Evolutionary conservation across 2,888 invertebrate genomes (phyloP), one percentile per base, ranked within the genome.

Genomic region (Drosophila parthenogenetica): DNA sequence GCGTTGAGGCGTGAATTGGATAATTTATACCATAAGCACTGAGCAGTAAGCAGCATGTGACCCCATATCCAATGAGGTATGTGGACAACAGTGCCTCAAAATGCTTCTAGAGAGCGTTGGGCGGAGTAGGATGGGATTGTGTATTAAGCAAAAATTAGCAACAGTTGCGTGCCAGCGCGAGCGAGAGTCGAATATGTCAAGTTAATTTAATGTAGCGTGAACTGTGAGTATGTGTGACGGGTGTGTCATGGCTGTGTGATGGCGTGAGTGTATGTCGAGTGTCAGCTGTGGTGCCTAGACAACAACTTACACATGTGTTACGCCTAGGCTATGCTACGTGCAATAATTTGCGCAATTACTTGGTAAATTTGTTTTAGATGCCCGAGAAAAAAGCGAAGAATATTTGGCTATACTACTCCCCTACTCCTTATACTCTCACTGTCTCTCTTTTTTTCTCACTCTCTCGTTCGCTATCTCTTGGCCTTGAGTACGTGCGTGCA

Each of bases 1-100:
- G 83, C 74, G 72, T 49, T 66, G 80, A 79, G 79, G 87, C 86
- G 89, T 87, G 89, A 89, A 89, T 89, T 86, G 88, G 89, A 89
- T 89, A 89, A 87, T 82, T 82, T 84, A 79, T 81, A 77, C 76
- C 54, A 74, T 69, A 75, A 72, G 74, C 69, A 69, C 61, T 67
- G 55, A 54, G 42, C 65, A 67, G 65, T 42, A 13, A 55, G 54
- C 54, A 55, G 54, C 40, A 57, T 60, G 53, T 49, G 54, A 46
- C 57, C 57, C 57, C 46, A 46, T 45, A 57, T 62, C 83, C 79
- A 85, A 85, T 85, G 89, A 84, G 54, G 58, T 72, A 74, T 60
- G 53, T 64, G 73, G 74, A 69, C 73, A 65, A 19, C 51, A 61
- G 42, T 61, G 72, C 32, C 69, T 42, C 63, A 67, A 60, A 63